These are phyloP conservation scores for Athripsodes cinereus DNA, from an alignment of 2,888 invertebrate genomes.

Conservation along the genomic window DNA sequence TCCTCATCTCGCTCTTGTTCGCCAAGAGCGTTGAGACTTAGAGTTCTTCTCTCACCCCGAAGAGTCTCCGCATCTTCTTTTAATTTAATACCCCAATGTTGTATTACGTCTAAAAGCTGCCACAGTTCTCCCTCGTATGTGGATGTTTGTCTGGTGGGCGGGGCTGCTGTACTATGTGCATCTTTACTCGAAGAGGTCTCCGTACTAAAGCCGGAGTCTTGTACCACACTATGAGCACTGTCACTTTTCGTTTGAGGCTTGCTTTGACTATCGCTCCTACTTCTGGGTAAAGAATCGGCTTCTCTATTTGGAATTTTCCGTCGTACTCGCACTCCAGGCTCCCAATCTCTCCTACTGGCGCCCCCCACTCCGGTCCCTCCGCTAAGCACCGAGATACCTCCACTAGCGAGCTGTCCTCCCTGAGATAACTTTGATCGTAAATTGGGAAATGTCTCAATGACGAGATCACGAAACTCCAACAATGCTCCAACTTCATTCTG, in stretches of 20 bases:
- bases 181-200: slow-evolving; percentile 80
- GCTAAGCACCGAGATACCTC: slow-evolving; percentile 39
- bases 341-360: slow-evolving; percentile 62
- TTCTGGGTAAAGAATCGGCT: slow-evolving; percentile 44
- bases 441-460: slow-evolving; percentile 91
- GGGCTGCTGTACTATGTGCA: slow-evolving; percentile 58
- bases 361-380: slow-evolving; percentile 39
- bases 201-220: slow-evolving; percentile 87
- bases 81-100: slow-evolving; percentile 66
- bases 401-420: slow-evolving; percentile 36
- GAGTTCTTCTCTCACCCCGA: slow-evolving; percentile 44
- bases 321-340: slow-evolving; percentile 72
- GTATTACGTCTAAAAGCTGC: slow-evolving; percentile 81
- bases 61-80: slow-evolving; percentile 65
- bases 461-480: slow-evolving; percentile 87
- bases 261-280: slow-evolving; percentile 58
- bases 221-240: slow-evolving; percentile 55
- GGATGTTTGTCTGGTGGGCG: slow-evolving; percentile 34
- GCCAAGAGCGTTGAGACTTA: slow-evolving; percentile 35
- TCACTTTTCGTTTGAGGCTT: slow-evolving; percentile 59
- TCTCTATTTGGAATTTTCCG: slow-evolving; percentile 48
- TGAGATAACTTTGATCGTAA: slow-evolving; percentile 81
- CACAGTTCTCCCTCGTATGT: slow-evolving; percentile 69
- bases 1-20: slow-evolving; percentile 38
- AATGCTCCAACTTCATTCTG: slow-evolving; percentile 91